phyloP scores from a whole-genome alignment of 2,888 invertebrate species.

The Lydus trimaculatus region DNA sequence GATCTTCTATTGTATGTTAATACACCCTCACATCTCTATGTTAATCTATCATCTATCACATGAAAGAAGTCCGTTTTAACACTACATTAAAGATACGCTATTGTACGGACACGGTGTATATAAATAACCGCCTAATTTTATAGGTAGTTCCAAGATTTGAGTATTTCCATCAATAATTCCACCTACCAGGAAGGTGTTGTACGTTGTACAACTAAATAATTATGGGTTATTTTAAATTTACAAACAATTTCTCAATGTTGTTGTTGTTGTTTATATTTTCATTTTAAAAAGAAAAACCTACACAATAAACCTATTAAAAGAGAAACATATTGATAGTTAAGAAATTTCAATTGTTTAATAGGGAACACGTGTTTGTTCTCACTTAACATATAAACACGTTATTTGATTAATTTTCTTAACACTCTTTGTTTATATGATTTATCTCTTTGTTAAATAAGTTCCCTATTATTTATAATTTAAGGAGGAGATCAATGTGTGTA shows the following conservation, averaged over 20 bases:
- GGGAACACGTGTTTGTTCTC: no score
- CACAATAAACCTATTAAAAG: background rate
- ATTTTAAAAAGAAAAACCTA: background rate
- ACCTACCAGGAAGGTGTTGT: no score
- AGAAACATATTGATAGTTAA: no score
- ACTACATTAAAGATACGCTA: background rate
- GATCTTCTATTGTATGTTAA: constrained; percentile 1
- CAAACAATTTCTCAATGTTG: background rate
- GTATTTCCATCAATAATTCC: no score
- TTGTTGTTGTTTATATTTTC: background rate
- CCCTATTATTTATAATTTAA: background rate
- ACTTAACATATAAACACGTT: no score
- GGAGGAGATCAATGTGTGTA: background rate
- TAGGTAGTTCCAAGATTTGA: no score
- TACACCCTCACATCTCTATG: background rate
- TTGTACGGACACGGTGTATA: background rate
- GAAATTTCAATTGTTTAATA: no score
- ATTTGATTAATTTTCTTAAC: no score
- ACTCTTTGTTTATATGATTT: background rate
- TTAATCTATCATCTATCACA: background rate
- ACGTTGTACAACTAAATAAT: no score
- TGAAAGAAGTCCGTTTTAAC: no score
- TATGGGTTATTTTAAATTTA: background rate
- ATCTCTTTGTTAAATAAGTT: background rate
- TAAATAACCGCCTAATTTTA: no score